Evolutionary conservation across 2,113 vertebrate genomes (phyloP).

Genomic region (Panurus biarmicus): DNA sequence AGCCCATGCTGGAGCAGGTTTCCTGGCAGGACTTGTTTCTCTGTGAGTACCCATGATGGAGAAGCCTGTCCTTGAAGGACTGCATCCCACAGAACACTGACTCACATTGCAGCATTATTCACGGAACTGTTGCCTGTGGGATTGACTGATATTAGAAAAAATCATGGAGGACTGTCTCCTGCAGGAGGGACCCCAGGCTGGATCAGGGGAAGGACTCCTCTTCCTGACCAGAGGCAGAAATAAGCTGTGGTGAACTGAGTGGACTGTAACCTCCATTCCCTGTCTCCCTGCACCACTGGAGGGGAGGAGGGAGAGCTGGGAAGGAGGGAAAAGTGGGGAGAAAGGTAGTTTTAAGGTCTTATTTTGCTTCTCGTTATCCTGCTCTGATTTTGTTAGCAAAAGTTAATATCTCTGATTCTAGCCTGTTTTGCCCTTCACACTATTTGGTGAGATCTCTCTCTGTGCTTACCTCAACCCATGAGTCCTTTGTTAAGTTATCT

Average conservation of each 20-base stretch:
- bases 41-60: not conserved
- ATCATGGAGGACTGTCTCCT: not conserved
- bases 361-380: not conserved
- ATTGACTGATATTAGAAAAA: not conserved
- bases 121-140: not conserved
- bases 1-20: not conserved
- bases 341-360: not conserved
- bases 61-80: not conserved
- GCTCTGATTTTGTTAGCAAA: not conserved
- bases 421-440: not conserved
- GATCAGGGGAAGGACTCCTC: not conserved
- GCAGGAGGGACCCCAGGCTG: not conserved
- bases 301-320: not conserved
- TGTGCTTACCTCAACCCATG: not conserved
- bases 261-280: not conserved
- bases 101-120: not conserved
- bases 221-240: not conserved
- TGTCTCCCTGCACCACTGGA: not conserved
- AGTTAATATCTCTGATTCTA: not conserved
- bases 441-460: not conserved
- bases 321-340: not conserved
- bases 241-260: not conserved
- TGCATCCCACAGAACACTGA: not conserved
- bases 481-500: not conserved
- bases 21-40: not conserved